A percentile compares a stretch with the other conserved stretches of the same genome.
These are phyloP conservation scores for Euspilapteryx auroguttella DNA, from an alignment of 2,888 invertebrate genomes.

Conservation along the genomic window DNA sequence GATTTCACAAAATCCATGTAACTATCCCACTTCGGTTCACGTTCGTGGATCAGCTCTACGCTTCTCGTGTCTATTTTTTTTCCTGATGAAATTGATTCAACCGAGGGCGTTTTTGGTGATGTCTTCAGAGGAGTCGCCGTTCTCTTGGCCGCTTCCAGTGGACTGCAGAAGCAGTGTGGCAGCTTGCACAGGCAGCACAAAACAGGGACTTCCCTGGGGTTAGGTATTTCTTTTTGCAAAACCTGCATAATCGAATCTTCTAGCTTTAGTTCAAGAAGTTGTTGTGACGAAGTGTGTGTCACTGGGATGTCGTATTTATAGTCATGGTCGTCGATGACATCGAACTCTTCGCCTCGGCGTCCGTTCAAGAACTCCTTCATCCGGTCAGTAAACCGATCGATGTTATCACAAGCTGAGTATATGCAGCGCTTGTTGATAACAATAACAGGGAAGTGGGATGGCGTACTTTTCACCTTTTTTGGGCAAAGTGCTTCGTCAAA, in stretches of 20 bases:
- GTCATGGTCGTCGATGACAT: conserved; percentile 22
- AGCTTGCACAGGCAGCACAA: conserved; percentile 23
- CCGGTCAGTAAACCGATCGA: conserved; percentile 26
- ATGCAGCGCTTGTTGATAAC: conserved; percentile 35
- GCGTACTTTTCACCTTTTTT: conserved; percentile 26
- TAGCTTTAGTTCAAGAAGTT: conserved; percentile 21
- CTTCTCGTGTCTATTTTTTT: conserved; percentile 17
- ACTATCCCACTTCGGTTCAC: conserved; percentile 35
- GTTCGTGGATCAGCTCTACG: conserved; percentile 19
- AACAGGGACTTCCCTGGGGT: conserved; percentile 17
- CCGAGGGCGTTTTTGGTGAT: conserved; percentile 6
- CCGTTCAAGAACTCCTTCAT: conserved; percentile 25
- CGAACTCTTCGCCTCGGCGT: conserved; percentile 18
- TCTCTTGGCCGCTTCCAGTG: conserved; percentile 3
- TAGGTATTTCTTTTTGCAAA: conserved; percentile 28
- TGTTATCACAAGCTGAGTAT: conserved; percentile 40
- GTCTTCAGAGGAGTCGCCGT: background rate
- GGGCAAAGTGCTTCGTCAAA: conserved; percentile 28
- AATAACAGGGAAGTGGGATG: conserved; percentile 32
- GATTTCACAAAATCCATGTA: conserved; percentile 24
- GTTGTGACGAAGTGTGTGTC: conserved; percentile 18
- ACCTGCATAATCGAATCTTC: conserved; percentile 39
- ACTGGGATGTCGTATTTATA: conserved; percentile 26
- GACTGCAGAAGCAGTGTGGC: conserved; percentile 26
- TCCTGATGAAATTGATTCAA: conserved; percentile 11